Base-by-base conservation (phyloP, 2,113 vertebrate species). In the Laticauda colubrina region DNA sequence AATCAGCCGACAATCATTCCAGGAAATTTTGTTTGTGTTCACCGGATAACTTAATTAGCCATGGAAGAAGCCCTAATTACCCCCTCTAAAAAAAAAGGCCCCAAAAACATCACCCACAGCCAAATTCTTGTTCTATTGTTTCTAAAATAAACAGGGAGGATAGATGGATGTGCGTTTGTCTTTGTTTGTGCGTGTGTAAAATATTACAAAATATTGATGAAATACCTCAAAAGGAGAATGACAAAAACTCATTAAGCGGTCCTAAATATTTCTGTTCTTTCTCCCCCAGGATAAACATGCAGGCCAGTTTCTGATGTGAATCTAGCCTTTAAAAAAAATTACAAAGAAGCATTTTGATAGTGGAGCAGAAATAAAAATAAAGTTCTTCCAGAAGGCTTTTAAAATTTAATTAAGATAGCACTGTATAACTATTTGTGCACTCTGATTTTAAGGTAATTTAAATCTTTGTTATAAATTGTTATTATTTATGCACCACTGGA, bases 41-140 rank as follows among this genome's bases (percentile, higher is more conserved):
- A 93, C 95, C 91, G 93, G 91, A 92, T 95, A 94, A 94, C 94
- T 94, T 96, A 96, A 97, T 97, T 96, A 96, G 93, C 95, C 94
- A 39, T 90, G 95, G 94, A 96, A 96, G 95, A 92, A 95, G 94
- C 95, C 94, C 94, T 94, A 95, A 96, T 96, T 93, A 94, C 0
- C 23, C 0, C 64, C 87, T 23, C 4, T 5, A 48, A 93, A 75
- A 75, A 69, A 69, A 75, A 93, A 75, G 39, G 69, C 57, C 29
- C 69, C 91, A 93, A n/a, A 15, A 88, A 81, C 15, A 59, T 59
- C 94, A 97, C n/a, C 20, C 91, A 75, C 54, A 89, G 81, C 90
- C 92, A 92, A 93, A 90, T 89, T 88, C 94, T 87, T 94, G 91
- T 95, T 86, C 95, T 94, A 81, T 94, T 93, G 61, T 95, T 92